These are phyloP conservation scores for Parochlus steinenii DNA, from an alignment of 2,888 invertebrate species.

Conservation along the genomic window DNA sequence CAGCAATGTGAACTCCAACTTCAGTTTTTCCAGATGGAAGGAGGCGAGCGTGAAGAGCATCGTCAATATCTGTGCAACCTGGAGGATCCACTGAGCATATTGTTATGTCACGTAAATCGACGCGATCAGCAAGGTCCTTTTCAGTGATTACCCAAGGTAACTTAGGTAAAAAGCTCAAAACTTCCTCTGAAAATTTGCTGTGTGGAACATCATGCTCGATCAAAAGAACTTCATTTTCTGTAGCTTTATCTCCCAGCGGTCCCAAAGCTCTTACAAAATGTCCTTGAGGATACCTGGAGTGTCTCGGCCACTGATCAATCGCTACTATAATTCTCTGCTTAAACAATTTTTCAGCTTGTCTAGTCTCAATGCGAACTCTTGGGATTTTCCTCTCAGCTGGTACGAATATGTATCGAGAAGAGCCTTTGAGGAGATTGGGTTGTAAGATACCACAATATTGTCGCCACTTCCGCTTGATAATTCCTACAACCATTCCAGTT, in stretches of 20 bases:
- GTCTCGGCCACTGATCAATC: slow-evolving; percentile 90
- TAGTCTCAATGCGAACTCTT: slow-evolving; percentile 86
- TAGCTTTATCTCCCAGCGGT: slow-evolving; percentile 78
- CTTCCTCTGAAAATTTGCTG: slow-evolving; percentile 85
- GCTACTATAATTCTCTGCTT: slow-evolving; percentile 86
- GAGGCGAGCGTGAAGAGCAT: slow-evolving; percentile 79
- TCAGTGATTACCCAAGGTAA: slow-evolving; percentile 79
- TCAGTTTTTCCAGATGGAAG: slow-evolving; percentile 58
- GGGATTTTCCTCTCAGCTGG: slow-evolving; percentile 91
- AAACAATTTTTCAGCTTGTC: slow-evolving; percentile 65
- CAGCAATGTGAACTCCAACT: slow-evolving; percentile 96
- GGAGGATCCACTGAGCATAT: slow-evolving; percentile 96
- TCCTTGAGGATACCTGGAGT: slow-evolving; percentile 84
- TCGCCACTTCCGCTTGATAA: slow-evolving; percentile 89
- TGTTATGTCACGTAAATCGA: slow-evolving; percentile 67
- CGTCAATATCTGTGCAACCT: slow-evolving; percentile 98
- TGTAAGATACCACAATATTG: slow-evolving; percentile 95
- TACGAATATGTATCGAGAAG: slow-evolving; percentile 70
- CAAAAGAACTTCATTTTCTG: slow-evolving; percentile 92
- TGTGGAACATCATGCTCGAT: slow-evolving; percentile 96
- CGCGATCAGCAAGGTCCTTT: slow-evolving; percentile 59
- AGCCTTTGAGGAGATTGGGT: slow-evolving; percentile 51
- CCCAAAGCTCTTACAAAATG: slow-evolving; percentile 92
- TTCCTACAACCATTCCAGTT: slow-evolving; percentile 78
- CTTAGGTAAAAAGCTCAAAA: slow-evolving; percentile 77